These are phyloP conservation scores for Sphaerophoria rueppellii DNA, from an alignment of 2,888 invertebrate species.

Conservation along the genomic window DNA sequence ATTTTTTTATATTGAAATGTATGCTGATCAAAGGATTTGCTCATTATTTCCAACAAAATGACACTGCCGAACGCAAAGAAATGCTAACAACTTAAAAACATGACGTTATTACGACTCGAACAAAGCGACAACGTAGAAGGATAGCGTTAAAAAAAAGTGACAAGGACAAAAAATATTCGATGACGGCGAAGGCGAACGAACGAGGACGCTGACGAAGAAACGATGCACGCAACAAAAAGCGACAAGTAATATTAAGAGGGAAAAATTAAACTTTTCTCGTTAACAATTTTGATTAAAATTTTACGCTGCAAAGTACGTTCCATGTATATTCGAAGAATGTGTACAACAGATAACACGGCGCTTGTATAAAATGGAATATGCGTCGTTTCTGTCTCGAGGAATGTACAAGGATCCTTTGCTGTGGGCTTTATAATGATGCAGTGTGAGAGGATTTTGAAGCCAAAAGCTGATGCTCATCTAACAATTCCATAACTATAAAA, in stretches of 20 bases:
- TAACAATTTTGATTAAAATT: constrained; percentile 76
- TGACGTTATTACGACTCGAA: constrained; percentile 21
- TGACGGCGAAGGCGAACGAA: constrained; percentile 19
- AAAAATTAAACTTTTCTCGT: constrained; percentile 76
- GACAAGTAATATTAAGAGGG: constrained; percentile 75
- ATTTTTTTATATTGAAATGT: constrained; percentile 50
- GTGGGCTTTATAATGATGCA: not conserved
- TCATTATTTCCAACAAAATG: constrained; percentile 67
- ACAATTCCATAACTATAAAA: constrained; percentile 46
- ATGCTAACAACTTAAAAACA: constrained; percentile 50
- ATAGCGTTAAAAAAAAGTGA: constrained; percentile 4
- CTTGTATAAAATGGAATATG: constrained; percentile 5
- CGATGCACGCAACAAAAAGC: constrained; percentile 19
- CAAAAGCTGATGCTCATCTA: constrained; percentile 1
- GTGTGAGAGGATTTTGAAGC: not conserved
- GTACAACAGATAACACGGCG: not conserved
- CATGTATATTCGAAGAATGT: constrained; percentile 29
- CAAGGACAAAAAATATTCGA: not conserved
- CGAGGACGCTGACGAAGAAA: constrained; percentile 5
- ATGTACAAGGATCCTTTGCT: not conserved
- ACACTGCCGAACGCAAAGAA: constrained; percentile 55
- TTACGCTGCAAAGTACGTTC: constrained; percentile 62
- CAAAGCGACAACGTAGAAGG: constrained; percentile 27
- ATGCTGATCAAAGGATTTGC: constrained; percentile 60
- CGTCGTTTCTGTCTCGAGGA: not conserved